Conservation (phyloP, 2,888 invertebrate genomes). For the Laspeyria flexula region DNA sequence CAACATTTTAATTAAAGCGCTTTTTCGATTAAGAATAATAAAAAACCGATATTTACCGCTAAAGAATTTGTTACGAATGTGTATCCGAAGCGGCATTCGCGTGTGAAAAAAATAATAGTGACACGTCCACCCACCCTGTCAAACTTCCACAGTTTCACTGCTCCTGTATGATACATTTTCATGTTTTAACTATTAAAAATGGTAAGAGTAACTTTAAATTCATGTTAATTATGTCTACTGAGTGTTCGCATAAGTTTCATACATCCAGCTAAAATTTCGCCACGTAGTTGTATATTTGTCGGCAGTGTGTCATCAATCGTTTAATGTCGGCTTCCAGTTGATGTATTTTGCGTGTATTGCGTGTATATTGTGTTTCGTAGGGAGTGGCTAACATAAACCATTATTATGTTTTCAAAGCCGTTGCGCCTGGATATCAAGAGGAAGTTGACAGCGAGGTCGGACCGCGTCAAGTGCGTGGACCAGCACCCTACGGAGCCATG, state of each 20-base stretch:
- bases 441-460: constrained; percentile 98
- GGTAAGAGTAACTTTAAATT: constrained; percentile 64
- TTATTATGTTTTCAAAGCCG: constrained; percentile 88
- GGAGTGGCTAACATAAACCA: constrained; percentile 32
- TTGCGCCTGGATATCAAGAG: constrained; percentile 99
- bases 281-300: constrained; percentile 58
- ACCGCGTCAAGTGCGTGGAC: constrained; percentile 99
- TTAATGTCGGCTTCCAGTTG: constrained; percentile 63
- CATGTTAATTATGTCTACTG: constrained; percentile 24
- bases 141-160: constrained; percentile 67
- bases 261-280: constrained; percentile 39
- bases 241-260: constrained; percentile 19
- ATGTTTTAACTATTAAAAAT: constrained; percentile 79
- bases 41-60: constrained; percentile 40
- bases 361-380: constrained; percentile 39
- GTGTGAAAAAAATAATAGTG: constrained; percentile 66
- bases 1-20: too few species aligned
- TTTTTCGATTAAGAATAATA: background rate
- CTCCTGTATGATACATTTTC: constrained; percentile 68
- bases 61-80: constrained; percentile 1
- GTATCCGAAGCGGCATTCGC: constrained; percentile 40
- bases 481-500: constrained; percentile 99
- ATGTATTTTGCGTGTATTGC: constrained; percentile 51
- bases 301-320: constrained; percentile 66
- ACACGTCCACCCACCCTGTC: constrained; percentile 81